phyloP scores from a whole-genome alignment of 2,888 invertebrate genomes.

The Leptopilina syphax region DNA sequence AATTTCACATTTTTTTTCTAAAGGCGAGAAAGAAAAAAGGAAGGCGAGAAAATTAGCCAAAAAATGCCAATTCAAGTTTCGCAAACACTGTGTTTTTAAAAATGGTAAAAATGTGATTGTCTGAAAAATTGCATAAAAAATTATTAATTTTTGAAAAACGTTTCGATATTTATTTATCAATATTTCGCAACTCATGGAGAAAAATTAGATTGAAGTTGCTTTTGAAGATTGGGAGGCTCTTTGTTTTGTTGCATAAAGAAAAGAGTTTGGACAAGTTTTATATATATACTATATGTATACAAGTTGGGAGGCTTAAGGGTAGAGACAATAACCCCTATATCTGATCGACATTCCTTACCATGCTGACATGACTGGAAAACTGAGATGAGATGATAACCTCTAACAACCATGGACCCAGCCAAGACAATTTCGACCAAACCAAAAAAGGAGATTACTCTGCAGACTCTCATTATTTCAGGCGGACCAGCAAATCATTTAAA shows the following conservation, averaged over 20 bases:
- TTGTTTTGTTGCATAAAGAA: constrained; percentile 32
- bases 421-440: constrained; percentile 35
- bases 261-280: constrained; percentile 22
- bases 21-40: no score
- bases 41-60: background rate
- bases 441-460: constrained; percentile 18
- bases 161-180: background rate
- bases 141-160: no score
- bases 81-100: no score
- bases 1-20: background rate
- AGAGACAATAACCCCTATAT: constrained; percentile 63
- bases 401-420: constrained; percentile 36
- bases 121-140: background rate
- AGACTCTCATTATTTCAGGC: constrained; percentile 32
- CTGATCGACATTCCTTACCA: constrained; percentile 60
- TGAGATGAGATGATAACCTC: constrained; percentile 61
- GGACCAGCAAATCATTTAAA: constrained; percentile 18
- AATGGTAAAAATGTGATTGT: no score
- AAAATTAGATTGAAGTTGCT: constrained; percentile 21
- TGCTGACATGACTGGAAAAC: constrained; percentile 63
- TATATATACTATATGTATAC: constrained; percentile 7
- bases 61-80: no score
- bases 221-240: background rate
- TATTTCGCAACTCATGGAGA: constrained; percentile 24
- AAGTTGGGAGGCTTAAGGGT: constrained; percentile 49